These are phyloP conservation scores for Pandemis corylana DNA, from an alignment of 2,888 invertebrate genomes.

Conservation along the genomic window DNA sequence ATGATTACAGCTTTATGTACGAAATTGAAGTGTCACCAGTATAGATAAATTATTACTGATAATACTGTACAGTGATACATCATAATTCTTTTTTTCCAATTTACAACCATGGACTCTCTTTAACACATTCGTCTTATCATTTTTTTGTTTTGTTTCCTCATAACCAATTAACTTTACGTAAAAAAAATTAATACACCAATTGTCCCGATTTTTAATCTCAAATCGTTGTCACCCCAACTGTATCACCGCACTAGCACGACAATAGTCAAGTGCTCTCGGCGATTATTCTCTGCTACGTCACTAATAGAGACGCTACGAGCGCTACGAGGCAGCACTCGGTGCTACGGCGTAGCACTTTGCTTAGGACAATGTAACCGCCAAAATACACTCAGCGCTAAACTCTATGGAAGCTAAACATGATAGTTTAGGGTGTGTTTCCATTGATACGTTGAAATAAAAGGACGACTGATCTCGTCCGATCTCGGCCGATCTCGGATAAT, in stretches of 20 bases:
- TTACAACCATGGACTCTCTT: too few species aligned
- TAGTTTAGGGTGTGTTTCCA: too few species aligned
- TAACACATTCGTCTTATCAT: too few species aligned
- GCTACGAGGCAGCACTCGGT: not conserved
- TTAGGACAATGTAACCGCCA: not conserved
- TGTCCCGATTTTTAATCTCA: not conserved
- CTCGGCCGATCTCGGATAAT: too few species aligned
- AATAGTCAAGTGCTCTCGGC: slow-evolving; percentile 33
- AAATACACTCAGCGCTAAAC: not conserved
- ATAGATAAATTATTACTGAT: slow-evolving; percentile 8
- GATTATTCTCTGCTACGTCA: slow-evolving; percentile 29
- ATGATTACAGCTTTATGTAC: not conserved
- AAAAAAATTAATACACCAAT: not conserved
- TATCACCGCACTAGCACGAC: slow-evolving; percentile 31
- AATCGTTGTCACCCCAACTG: slow-evolving; percentile 13
- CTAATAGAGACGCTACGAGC: slow-evolving; percentile 21
- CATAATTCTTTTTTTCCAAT: too few species aligned
- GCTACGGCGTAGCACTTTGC: not conserved
- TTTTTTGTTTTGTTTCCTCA: too few species aligned
- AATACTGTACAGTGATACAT: too few species aligned
- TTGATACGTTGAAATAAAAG: too few species aligned
- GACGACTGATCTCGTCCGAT: too few species aligned
- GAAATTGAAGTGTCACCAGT: slow-evolving; percentile 24
- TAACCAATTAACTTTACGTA: not conserved
- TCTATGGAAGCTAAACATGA: not conserved